Evolutionary conservation across 2,113 vertebrate genomes (phyloP).

Genomic region (Connochaetes taurinus): DNA sequence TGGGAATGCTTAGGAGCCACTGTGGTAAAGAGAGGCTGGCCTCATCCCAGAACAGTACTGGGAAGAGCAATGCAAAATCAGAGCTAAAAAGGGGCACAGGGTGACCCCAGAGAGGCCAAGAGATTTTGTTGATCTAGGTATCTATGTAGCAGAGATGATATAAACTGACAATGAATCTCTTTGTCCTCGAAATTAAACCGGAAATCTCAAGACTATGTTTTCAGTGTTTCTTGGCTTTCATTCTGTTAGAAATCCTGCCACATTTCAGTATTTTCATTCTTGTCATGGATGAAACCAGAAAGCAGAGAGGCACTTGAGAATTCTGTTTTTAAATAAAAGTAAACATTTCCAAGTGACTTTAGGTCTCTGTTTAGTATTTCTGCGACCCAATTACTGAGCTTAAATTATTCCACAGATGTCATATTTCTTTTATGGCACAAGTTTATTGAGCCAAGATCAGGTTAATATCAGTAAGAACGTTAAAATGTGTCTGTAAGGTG

Average conservation of each 20-base stretch:
- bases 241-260: conserved; percentile 67
- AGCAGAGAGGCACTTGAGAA: conserved; percentile 67
- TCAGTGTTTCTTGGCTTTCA: conserved; percentile 55
- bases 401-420: conserved; percentile 61
- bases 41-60: not conserved
- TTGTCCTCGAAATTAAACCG: conserved; percentile 66
- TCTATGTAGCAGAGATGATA: not conserved
- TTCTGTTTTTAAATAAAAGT: conserved; percentile 73
- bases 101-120: not conserved
- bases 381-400: conserved; percentile 42
- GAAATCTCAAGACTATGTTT: conserved; percentile 67
- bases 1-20: not conserved
- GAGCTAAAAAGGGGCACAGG: not conserved
- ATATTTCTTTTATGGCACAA: conserved; percentile 38
- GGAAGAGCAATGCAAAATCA: not conserved
- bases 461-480: conserved; percentile 55
- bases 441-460: conserved; percentile 49
- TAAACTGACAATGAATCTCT: conserved; percentile 57
- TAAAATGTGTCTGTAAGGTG: conserved; percentile 51
- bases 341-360: conserved; percentile 68
- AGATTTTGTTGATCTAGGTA: conserved; percentile 21
- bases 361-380: conserved; percentile 62
- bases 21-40: not conserved
- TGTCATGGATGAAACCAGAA: conserved; percentile 73
- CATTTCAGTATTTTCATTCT: conserved; percentile 73